phyloP scores from a whole-genome alignment of 2,113 vertebrate genomes.

The Python bivittatus region DNA sequence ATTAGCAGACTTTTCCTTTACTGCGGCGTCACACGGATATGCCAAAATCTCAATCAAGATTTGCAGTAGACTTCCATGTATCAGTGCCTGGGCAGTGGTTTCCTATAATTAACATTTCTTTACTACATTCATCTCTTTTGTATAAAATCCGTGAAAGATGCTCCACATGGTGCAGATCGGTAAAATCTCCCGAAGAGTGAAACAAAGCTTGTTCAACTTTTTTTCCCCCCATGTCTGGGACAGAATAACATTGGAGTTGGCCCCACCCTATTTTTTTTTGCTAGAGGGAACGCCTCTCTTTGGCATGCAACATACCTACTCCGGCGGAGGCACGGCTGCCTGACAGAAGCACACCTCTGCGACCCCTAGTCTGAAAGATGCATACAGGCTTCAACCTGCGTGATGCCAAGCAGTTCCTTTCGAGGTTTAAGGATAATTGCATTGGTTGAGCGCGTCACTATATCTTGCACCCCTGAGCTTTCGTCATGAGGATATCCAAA shows the following conservation, averaged over 20 bases:
- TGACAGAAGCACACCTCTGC: not conserved
- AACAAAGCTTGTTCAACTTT: no score
- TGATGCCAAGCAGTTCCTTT: not conserved
- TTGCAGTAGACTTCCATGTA: not conserved
- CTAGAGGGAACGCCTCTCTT: not conserved
- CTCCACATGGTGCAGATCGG: no score
- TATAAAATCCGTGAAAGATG: no score
- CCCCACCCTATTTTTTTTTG: not conserved
- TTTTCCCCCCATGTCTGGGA: not conserved
- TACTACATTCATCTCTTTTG: no score
- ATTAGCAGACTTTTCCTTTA: not conserved
- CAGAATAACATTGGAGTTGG: not conserved
- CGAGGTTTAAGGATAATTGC: not conserved
- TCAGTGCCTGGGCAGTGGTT: no score
- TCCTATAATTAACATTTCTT: no score
- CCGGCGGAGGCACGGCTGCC: not conserved
- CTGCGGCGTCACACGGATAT: not conserved
- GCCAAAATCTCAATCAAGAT: not conserved
- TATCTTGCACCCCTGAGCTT: not conserved
- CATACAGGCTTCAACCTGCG: not conserved
- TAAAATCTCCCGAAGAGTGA: no score
- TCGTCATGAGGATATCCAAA: not conserved
- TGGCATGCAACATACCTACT: not conserved
- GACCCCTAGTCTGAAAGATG: not conserved
- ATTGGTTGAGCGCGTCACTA: not conserved